Evolutionary conservation across 2,113 vertebrate species (phyloP).

Genomic region (Ailuropoda melanoleuca): DNA sequence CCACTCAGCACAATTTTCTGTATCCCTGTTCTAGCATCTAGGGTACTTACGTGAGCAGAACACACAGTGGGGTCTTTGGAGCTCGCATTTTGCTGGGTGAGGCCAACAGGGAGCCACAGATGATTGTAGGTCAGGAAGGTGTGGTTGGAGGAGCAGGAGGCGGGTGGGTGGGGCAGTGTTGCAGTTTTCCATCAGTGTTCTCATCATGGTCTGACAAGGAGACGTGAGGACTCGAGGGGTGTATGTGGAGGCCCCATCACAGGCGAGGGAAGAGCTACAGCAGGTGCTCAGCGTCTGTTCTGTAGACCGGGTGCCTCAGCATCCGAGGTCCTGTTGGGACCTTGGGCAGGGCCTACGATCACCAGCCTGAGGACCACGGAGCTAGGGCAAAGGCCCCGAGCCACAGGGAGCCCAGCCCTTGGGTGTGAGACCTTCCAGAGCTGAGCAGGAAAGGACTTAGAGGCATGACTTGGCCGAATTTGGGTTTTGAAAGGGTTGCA

Average conservation of each 20-base stretch:
- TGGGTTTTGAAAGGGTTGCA: neutral
- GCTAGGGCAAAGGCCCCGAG: neutral
- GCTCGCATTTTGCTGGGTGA: neutral
- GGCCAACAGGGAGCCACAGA: neutral
- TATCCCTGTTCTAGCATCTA: neutral
- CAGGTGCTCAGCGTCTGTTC: neutral
- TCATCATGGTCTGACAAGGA: neutral
- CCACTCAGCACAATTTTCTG: neutral
- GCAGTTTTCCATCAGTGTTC: neutral
- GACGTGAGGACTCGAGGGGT: neutral
- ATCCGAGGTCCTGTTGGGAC: neutral
- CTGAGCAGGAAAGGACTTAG: too few relatives aligned
- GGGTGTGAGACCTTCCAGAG: neutral
- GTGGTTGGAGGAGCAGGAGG: neutral
- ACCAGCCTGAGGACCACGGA: neutral
- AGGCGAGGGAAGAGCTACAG: neutral
- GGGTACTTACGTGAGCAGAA: too few relatives aligned
- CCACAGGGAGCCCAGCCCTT: neutral
- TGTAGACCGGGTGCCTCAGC: accelerated
- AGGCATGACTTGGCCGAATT: accelerated
- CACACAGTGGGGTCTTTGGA: neutral
- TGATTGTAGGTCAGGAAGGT: neutral
- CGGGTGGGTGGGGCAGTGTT: neutral
- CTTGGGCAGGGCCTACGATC: neutral
- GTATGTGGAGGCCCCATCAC: neutral